Evolutionary conservation across 1,140 invertebrate species (phyloP).

Genomic region (Aphidius gifuensis): DNA sequence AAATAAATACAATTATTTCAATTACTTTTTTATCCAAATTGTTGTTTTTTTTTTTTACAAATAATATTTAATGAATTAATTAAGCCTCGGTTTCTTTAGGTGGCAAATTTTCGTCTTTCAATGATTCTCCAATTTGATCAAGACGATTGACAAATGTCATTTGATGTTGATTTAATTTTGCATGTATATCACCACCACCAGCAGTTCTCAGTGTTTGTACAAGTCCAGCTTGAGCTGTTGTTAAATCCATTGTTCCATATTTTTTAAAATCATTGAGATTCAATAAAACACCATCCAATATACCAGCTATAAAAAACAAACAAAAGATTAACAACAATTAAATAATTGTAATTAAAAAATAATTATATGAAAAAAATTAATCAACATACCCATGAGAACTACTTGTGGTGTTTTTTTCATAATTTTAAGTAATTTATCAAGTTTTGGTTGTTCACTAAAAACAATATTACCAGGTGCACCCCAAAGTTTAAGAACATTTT

Average conservation of each 20-base stretch:
- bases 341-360: constrained; percentile 2
- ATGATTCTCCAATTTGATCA: constrained; percentile 53
- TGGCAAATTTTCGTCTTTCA: constrained; percentile 30
- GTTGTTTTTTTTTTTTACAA: constrained; percentile 41
- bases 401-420: constrained; percentile 63
- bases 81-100: constrained; percentile 16
- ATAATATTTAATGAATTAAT: constrained; percentile 33
- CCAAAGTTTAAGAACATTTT: constrained; percentile 59
- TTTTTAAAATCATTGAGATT: constrained; percentile 64
- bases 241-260: constrained; percentile 62
- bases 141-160: constrained; percentile 63
- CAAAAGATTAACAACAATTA: constrained; percentile 21
- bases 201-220: constrained; percentile 64
- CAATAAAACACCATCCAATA: constrained; percentile 65
- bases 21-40: constrained; percentile 18
- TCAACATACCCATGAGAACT: constrained; percentile 61
- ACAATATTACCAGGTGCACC: constrained; percentile 60
- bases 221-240: constrained; percentile 60
- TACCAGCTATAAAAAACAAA: constrained; percentile 58
- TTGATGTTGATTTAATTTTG: constrained; percentile 67
- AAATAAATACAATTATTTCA: too few species aligned
- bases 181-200: constrained; percentile 59
- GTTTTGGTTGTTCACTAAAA: constrained; percentile 62
- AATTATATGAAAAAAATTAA: constrained; percentile 6
- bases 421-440: constrained; percentile 59